Conservation (phyloP, 2,797 vertebrate genomes). For the Cetoscarus ocellatus region DNA sequence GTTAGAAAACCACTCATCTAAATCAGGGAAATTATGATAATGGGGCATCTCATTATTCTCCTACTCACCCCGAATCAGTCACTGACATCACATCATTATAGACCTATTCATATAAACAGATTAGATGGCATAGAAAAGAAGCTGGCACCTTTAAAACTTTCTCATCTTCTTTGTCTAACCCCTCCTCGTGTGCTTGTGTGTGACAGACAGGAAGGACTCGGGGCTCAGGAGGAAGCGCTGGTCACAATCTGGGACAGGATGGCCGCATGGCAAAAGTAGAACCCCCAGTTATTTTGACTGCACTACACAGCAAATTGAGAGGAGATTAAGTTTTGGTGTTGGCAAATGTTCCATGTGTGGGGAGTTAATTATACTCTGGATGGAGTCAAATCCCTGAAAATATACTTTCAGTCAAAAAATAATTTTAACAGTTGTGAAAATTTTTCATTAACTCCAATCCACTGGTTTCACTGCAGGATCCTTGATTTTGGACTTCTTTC, state of each 20-base stretch:
- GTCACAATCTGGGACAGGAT: constrained; percentile 80
- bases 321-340: too few relatives aligned
- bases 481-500: too few relatives aligned
- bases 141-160: constrained; percentile 73
- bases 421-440: too few relatives aligned
- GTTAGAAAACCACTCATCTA: constrained; percentile 86
- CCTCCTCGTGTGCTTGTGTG: constrained; percentile 14
- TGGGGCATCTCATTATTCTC: constrained; percentile 83
- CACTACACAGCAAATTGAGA: constrained; percentile 14
- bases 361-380: too few relatives aligned
- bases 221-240: constrained; percentile 83
- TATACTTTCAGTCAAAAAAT: too few relatives aligned
- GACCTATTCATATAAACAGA: constrained; percentile 82
- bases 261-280: constrained; percentile 40
- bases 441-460: too few relatives aligned
- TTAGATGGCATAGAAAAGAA: constrained; percentile 75
- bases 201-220: constrained; percentile 54
- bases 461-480: too few relatives aligned
- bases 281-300: constrained; percentile 25
- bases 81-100: constrained; percentile 83
- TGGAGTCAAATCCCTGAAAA: too few relatives aligned
- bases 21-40: constrained; percentile 88
- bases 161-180: constrained; percentile 62
- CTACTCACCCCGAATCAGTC: constrained; percentile 78
- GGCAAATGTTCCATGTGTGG: too few relatives aligned